A percentile compares a stretch with the other conserved stretches of the same genome.
These are phyloP conservation scores for Macrochelys suwanniensis DNA, from an alignment of 2,797 vertebrate species.

Conservation along the genomic window DNA sequence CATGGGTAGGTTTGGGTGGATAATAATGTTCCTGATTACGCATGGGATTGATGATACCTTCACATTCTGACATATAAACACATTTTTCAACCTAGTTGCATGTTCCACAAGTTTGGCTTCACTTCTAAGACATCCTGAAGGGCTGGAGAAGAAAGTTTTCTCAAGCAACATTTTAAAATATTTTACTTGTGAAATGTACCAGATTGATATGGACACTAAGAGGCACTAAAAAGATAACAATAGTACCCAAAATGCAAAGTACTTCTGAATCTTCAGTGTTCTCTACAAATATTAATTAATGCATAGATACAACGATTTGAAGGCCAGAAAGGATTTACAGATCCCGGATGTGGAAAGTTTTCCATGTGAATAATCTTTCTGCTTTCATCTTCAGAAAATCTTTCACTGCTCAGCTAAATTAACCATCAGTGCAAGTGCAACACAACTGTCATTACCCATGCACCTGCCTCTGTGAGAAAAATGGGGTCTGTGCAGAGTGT, in stretches of 20 bases:
- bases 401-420: conserved; percentile 25
- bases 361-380: not conserved
- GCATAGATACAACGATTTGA: not conserved
- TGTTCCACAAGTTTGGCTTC: not conserved
- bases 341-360: not conserved
- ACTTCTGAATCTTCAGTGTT: conserved; percentile 10
- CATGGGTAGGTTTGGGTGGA: not conserved
- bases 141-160: conserved; percentile 22
- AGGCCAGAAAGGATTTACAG: not conserved
- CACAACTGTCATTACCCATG: not conserved
- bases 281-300: not conserved
- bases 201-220: not conserved
- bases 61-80: not conserved
- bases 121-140: not conserved
- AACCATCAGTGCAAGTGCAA: conserved; percentile 8
- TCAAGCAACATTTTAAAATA: not conserved
- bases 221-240: conserved; percentile 23
- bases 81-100: not conserved
- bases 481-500: not conserved
- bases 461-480: conserved; percentile 1
- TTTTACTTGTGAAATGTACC: conserved; percentile 3
- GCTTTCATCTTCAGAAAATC: not conserved
- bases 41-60: not conserved
- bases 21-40: not conserved
- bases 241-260: not conserved